Evolutionary conservation across 2,888 invertebrate genomes (phyloP), one percentile per base, ranked within the genome.

Genomic region (Agapetus fuscipes): DNA sequence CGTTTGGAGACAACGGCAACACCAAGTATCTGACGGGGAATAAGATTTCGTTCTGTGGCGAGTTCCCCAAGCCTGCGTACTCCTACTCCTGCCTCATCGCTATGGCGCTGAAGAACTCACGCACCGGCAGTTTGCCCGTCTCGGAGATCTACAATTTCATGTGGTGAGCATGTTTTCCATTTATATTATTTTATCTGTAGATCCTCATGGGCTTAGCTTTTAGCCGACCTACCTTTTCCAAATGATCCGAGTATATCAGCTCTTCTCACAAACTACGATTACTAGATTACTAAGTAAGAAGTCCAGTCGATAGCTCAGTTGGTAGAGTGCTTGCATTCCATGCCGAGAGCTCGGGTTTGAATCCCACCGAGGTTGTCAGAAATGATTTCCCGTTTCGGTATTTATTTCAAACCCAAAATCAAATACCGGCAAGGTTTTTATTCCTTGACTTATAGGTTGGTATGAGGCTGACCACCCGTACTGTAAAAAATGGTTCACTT

Each of bases 101-200:
- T 1, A 86, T 97, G 87, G 95, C 97, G 3, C 67, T 97, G 47
- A 96, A 96, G 64, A 97, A 97, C 61, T 94, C 95, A 46, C 77
- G 83, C 52, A 86, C 86, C 38, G 96, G 96, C 38, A 89, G 91
- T 54, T 66, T 97, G 54, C 96, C 96, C 3, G 97, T 97, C 24
- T 94, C 94, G 9, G 97, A 97, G 69, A 97, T 97, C 52, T 97
- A 97, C 64, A 93, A 89, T 60, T 97, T 97, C 58, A 95, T 97
- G 87, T 96, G 93, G 86, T 89, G 66, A 77, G 83, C 72, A 48
- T 43, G 27, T 16, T 27, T 46, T 41, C 30, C 33, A n/a, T n/a
- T n/a, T n/a, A n/a, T n/a, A n/a, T n/a, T n/a, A n/a, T n/a, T 32
- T 30, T 11, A 24, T 9, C 7, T 24, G 7, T 24, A 7, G n/a